These are phyloP conservation scores for Characodon lateralis DNA, from an alignment of 2,797 vertebrate genomes.

Conservation along the genomic window DNA sequence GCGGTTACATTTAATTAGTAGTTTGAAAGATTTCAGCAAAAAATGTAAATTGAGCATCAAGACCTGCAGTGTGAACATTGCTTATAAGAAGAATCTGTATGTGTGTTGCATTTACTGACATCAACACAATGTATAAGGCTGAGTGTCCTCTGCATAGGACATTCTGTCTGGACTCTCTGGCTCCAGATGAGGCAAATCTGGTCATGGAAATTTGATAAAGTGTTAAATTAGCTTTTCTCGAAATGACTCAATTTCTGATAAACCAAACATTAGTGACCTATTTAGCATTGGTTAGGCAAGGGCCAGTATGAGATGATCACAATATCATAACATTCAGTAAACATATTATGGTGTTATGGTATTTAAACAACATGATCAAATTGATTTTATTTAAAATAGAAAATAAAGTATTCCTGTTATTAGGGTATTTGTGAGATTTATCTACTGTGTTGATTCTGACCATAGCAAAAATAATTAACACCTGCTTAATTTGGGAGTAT, in stretches of 20 bases:
- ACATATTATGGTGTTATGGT: not conserved
- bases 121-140: no score
- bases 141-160: no score
- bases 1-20: no score
- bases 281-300: not conserved
- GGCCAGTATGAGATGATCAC: not conserved
- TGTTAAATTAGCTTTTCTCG: not conserved
- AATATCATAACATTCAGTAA: not conserved
- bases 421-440: not conserved
- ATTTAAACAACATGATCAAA: not conserved
- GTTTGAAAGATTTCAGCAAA: no score
- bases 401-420: not conserved
- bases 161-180: no score
- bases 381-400: not conserved
- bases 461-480: not conserved
- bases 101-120: no score
- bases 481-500: not conserved
- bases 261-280: not conserved
- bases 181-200: not conserved
- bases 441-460: not conserved
- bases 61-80: no score
- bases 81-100: no score
- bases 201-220: not conserved
- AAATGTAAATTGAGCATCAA: no score
- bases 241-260: not conserved